Conservation (phyloP, 2,888 invertebrate genomes). For the Hanleya hanleyi region DNA sequence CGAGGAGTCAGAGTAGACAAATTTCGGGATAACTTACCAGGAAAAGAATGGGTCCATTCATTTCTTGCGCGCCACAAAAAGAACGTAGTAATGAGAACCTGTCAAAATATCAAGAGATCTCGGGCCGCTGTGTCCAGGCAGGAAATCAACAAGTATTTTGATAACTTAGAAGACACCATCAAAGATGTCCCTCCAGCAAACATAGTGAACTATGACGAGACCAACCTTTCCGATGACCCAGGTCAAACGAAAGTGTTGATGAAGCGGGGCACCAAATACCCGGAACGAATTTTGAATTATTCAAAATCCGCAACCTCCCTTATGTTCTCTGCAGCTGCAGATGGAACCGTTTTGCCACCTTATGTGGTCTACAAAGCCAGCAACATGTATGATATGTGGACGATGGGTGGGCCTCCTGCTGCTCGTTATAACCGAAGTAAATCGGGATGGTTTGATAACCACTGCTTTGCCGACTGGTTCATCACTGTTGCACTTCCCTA, state of each 20-base stretch:
- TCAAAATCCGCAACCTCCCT: slow-evolving; percentile 62
- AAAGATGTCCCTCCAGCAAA: slow-evolving; percentile 32
- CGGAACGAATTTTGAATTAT: slow-evolving; percentile 65
- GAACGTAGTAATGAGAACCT: slow-evolving; percentile 6
- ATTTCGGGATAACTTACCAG: slow-evolving; percentile 44
- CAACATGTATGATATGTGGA: slow-evolving; percentile 71
- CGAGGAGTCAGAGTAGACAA: slow-evolving; percentile 32
- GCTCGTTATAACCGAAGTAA: slow-evolving; percentile 68
- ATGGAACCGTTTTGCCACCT: slow-evolving; percentile 67
- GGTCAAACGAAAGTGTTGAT: slow-evolving; percentile 43
- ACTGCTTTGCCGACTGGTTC: slow-evolving; percentile 60
- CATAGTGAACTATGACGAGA: slow-evolving; percentile 67
- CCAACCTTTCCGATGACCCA: slow-evolving; percentile 68
- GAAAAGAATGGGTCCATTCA: slow-evolving; percentile 23
- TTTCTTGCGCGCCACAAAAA: slow-evolving; percentile 23
- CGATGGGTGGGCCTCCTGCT: slow-evolving; percentile 66
- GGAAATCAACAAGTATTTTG: not conserved
- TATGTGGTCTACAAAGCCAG: slow-evolving; percentile 74
- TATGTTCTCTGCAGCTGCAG: slow-evolving; percentile 72
- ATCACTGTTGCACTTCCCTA: slow-evolving; percentile 43
- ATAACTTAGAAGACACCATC: not conserved
- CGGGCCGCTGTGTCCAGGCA: not conserved
- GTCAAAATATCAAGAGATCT: slow-evolving; percentile 10
- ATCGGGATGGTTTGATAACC: slow-evolving; percentile 66
- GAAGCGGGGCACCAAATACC: slow-evolving; percentile 40